These are phyloP conservation scores for Holotrichia oblita DNA, from an alignment of 1,140 invertebrate species.

Conservation along the genomic window DNA sequence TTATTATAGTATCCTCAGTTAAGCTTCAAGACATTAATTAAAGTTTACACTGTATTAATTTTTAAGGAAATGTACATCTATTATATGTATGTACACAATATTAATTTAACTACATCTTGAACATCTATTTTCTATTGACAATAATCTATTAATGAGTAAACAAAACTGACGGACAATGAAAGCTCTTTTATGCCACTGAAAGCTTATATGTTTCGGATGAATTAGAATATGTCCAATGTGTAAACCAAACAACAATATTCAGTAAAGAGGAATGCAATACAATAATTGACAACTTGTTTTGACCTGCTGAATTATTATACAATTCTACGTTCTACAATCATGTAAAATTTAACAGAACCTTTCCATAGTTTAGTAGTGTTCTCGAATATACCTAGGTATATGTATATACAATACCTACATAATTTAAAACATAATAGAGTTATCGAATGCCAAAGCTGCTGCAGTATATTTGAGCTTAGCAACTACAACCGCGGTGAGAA, in stretches of 20 bases:
- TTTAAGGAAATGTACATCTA: neutral
- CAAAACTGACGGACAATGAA: neutral
- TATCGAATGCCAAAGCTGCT: too few relatives aligned
- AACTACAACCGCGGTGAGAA: too few relatives aligned
- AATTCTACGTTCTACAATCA: too few relatives aligned
- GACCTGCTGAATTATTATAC: too few relatives aligned
- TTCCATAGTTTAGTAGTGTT: too few relatives aligned
- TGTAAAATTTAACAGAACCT: too few relatives aligned
- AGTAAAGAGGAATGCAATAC: neutral
- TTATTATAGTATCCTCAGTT: slow-evolving; percentile 12
- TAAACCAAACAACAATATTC: too few relatives aligned
- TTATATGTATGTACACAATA: neutral
- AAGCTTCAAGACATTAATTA: neutral
- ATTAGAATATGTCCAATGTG: neutral
- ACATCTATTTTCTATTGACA: slow-evolving; percentile 10
- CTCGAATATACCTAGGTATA: neutral
- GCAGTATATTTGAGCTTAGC: too few relatives aligned
- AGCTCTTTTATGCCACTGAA: slow-evolving; percentile 18
- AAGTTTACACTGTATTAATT: slow-evolving; percentile 7
- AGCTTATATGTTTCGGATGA: neutral
- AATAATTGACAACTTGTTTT: neutral
- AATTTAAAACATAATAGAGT: too few relatives aligned
- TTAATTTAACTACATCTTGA: neutral
- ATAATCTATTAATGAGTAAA: neutral
- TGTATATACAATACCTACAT: neutral